These are phyloP conservation scores for Platycercus adscitus DNA, from an alignment of 2,113 vertebrate species.

Conservation along the genomic window DNA sequence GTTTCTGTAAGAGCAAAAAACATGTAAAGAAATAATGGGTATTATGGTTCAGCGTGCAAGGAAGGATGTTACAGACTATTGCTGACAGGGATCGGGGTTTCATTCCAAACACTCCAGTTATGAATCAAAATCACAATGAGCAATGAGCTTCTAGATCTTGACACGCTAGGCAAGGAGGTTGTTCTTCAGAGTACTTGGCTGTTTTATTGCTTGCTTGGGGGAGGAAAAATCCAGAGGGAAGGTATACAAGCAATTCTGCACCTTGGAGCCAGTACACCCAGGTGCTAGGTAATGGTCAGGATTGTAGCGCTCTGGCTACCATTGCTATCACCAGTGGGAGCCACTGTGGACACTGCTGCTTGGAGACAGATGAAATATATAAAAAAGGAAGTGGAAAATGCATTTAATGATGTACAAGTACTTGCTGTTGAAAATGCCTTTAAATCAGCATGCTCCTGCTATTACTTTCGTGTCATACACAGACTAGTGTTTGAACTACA, in stretches of 20 bases:
- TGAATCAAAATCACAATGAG: constrained; percentile 71
- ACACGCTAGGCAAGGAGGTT: constrained; percentile 45
- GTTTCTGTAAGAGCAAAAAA: constrained; percentile 5
- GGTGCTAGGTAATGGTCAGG: background rate
- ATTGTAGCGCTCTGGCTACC: background rate
- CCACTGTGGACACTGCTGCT: background rate
- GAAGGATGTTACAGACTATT: constrained; percentile 25
- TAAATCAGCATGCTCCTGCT: constrained; percentile 7
- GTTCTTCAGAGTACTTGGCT: constrained; percentile 58
- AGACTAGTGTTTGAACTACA: background rate
- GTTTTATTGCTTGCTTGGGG: constrained; percentile 73
- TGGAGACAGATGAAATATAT: background rate
- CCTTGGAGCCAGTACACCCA: background rate
- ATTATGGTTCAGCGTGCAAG: background rate
- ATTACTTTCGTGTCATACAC: background rate
- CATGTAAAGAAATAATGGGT: background rate
- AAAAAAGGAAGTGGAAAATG: background rate
- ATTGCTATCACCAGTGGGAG: constrained; percentile 1
- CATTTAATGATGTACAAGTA: constrained; percentile 23
- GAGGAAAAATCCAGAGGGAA: constrained; percentile 57
- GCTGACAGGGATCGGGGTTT: constrained; percentile 54
- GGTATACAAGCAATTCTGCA: constrained; percentile 12
- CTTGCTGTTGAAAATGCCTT: constrained; percentile 5
- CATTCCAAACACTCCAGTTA: constrained; percentile 63
- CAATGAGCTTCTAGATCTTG: constrained; percentile 69